Percentiles rank a stretch among this genome's conserved stretches.
Conservation (phyloP, 2,113 vertebrate species). For the Pampusana beccarii region DNA sequence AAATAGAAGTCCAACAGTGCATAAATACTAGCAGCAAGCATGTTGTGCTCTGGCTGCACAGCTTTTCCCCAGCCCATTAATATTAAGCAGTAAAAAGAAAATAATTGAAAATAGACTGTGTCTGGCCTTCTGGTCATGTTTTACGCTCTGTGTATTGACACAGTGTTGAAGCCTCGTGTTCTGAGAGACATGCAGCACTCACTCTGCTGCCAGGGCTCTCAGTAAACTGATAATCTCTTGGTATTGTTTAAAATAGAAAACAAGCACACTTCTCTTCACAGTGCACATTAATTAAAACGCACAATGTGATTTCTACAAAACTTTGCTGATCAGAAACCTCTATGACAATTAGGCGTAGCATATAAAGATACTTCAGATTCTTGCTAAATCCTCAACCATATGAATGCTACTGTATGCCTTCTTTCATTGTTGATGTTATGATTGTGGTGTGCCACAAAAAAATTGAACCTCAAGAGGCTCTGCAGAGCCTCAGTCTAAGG, state of each 20-base stretch:
- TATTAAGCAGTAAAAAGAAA: not conserved
- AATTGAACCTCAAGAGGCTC: not conserved
- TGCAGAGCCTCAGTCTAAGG: not conserved
- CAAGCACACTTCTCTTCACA: not conserved
- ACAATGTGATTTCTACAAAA: not conserved
- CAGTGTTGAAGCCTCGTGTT: not conserved
- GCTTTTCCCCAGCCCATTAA: not conserved
- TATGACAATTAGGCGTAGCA: not conserved
- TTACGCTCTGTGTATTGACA: accelerated
- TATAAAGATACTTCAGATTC: not conserved
- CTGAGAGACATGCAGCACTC: not conserved
- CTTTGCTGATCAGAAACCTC: not conserved
- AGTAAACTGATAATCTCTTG: not conserved
- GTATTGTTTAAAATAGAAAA: not conserved
- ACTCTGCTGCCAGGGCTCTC: not conserved
- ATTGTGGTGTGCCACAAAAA: not conserved
- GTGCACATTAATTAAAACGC: not conserved
- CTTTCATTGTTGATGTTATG: not conserved
- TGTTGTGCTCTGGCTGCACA: not conserved
- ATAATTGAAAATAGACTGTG: not conserved
- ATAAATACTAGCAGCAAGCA: not conserved
- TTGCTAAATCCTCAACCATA: not conserved
- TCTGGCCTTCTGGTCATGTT: not conserved
- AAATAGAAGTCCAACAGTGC: not conserved
- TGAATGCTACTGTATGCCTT: not conserved